Evolutionary conservation across 2,797 vertebrate species (phyloP).

Genomic region (Loriculus beryllinus): DNA sequence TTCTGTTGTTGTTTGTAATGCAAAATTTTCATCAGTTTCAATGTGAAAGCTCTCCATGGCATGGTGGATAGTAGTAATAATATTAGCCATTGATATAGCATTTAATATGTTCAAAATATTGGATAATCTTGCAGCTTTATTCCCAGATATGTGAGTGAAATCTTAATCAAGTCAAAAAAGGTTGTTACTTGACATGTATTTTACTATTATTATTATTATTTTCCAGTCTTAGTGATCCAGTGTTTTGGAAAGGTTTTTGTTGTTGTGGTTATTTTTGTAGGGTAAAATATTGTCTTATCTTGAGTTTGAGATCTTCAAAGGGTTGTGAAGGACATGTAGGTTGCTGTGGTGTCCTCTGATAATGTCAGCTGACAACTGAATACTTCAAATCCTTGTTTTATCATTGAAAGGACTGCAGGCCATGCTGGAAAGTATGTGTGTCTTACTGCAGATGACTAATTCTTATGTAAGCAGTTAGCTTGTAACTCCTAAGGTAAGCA

Average conservation of each 20-base stretch:
- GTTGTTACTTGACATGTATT: neutral
- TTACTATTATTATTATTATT: neutral
- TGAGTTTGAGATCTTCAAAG: neutral
- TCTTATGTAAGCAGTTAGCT: neutral
- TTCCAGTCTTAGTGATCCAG: neutral
- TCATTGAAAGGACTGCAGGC: neutral
- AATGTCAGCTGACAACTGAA: neutral
- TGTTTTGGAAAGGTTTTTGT: neutral
- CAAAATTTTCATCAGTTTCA: neutral
- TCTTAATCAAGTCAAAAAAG: neutral
- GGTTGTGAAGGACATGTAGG: neutral
- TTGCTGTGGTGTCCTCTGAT: neutral
- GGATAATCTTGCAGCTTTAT: neutral
- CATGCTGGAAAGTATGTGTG: neutral
- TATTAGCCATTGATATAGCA: neutral
- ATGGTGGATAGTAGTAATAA: neutral
- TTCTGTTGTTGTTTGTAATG: neutral
- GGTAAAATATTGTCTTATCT: neutral
- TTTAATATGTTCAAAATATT: neutral
- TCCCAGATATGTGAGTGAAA: neutral
- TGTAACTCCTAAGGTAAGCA: neutral
- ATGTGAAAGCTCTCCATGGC: neutral
- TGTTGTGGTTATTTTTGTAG: neutral
- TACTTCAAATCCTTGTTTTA: neutral
- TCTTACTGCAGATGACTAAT: neutral